Base-by-base conservation (phyloP, 2,797 vertebrate genomes). In the Pangasius djambal region DNA sequence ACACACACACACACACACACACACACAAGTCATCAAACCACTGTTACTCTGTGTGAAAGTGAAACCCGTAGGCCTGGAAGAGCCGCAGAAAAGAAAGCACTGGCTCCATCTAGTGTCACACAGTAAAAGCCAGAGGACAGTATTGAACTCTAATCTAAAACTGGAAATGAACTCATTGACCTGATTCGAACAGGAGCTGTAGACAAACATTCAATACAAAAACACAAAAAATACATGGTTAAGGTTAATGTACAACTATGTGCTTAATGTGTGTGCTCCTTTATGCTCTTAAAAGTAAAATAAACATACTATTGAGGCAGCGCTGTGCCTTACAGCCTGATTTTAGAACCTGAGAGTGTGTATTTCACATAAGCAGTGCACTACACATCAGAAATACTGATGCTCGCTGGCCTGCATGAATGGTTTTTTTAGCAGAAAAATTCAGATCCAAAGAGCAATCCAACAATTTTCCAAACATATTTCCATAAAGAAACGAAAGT, bases 91-190 rank as follows among this genome's bases (percentile, higher is more conserved):
- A 72, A 18, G 13, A 50, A 34, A 81, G 44, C 59, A 67, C 34
- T 88, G 77, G 87, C 84, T 59, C 87, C 89, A 85, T 74, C 89
- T 88, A 88, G 87, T 86, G 89, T 85, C 61, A 15, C 18, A 86
- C 15, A 74, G 0, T 9, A 52, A 34, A 69, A 12, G 3, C 40
- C 7, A 28, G 40, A 6, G 13, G 4, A 12, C 31, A 12, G 25
- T 63, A 4, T 2, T 28, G 40, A 69, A 61, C 5, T 61, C 40
- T 25, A 3, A 31, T 57, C 48, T 48, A 18, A 48, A 83, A 65
- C 40, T n/a, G 1, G 22, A 57, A 0, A 0, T 34, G 77, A 79
- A 31, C 50, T 16, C 50, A 34, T 2, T 59, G 55, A 12, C 18
- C 77, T 81, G 57, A n/a, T 15, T 25, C 61, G 79, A 82, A 61